A percentile compares a stretch with the other conserved stretches of the same genome.
phyloP scores from a whole-genome alignment of 2,888 invertebrate genomes.

The Noctua pronuba region DNA sequence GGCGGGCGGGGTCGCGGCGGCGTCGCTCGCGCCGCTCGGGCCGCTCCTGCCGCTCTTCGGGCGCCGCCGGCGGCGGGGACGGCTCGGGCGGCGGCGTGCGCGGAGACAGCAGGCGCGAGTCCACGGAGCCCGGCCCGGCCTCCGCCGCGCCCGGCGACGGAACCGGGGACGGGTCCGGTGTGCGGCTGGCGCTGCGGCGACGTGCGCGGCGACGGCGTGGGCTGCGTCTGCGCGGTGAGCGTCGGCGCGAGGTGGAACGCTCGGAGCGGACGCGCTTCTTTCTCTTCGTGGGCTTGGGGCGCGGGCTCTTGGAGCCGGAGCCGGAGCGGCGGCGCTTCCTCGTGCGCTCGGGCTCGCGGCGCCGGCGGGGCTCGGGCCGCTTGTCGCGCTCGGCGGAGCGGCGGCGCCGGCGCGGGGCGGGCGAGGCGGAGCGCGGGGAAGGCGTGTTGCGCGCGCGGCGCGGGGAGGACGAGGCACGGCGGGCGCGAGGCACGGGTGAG shows the following conservation, averaged over 20 bases:
- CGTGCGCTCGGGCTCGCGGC: conserved; percentile 71
- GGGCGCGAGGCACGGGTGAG: conserved; percentile 56
- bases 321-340: conserved; percentile 76
- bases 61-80: conserved; percentile 81
- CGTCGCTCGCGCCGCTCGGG: conserved; percentile 80
- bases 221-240: conserved; percentile 71
- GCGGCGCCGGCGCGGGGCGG: conserved; percentile 73
- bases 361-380: conserved; percentile 70
- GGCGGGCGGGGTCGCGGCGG: conserved; percentile 70
- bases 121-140: conserved; percentile 68
- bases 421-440: conserved; percentile 63
- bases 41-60: conserved; percentile 69
- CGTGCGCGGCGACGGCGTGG: conserved; percentile 74
- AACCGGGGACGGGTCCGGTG: conserved; percentile 60
- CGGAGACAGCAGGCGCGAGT: conserved; percentile 76
- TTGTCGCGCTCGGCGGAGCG: conserved; percentile 66
- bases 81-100: conserved; percentile 74
- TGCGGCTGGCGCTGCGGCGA: conserved; percentile 58
- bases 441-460: conserved; percentile 70
- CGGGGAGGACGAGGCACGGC: conserved; percentile 73
- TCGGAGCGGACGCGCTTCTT: conserved; percentile 79
- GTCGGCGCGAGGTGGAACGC: conserved; percentile 70
- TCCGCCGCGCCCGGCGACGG: conserved; percentile 68
- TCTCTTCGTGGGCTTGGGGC: conserved; percentile 77
- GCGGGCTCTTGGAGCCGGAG: conserved; percentile 66